Conservation (phyloP, 1,140 invertebrate genomes). For the Bombus haemorrhoidalis region DNA sequence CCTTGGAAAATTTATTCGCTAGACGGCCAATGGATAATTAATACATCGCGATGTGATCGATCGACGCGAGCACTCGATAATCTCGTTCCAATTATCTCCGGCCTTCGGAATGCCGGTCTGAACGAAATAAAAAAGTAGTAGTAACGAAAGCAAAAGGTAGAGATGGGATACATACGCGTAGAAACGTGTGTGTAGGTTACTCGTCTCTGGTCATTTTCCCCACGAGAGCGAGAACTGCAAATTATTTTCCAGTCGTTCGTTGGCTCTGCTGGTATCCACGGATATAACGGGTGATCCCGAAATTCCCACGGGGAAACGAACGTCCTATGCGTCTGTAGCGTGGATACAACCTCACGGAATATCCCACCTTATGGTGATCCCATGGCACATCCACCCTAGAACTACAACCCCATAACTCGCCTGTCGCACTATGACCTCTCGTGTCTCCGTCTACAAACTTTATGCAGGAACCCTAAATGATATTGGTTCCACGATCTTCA, state of each 20-base stretch:
- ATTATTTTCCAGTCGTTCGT: conserved; percentile 71
- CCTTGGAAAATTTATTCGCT: neutral
- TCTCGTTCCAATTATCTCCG: conserved; percentile 39
- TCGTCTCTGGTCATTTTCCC: conserved; percentile 63
- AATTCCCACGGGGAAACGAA: conserved; percentile 70
- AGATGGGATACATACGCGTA: neutral
- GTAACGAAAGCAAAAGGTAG: neutral
- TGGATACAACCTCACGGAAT: conserved; percentile 71
- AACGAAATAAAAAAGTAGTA: neutral
- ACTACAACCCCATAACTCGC: conserved; percentile 66
- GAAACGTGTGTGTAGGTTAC: neutral
- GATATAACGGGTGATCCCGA: conserved; percentile 77
- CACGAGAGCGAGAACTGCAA: conserved; percentile 64
- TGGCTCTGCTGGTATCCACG: conserved; percentile 55
- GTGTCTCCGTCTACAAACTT: conserved; percentile 32
- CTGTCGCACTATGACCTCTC: conserved; percentile 54
- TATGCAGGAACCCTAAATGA: conserved; percentile 53
- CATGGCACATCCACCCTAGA: conserved; percentile 63
- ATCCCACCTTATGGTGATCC: conserved; percentile 80
- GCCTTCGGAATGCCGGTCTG: neutral
- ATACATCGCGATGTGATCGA: conserved; percentile 33
- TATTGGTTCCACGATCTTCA: conserved; percentile 65
- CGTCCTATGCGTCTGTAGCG: conserved; percentile 39
- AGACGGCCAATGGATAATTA: conserved; percentile 15
- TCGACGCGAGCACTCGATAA: conserved; percentile 38